A percentile compares a stretch with the other conserved stretches of the same genome.
Conservation (phyloP, 92 coral and sea anemone genomes). For the Actinostola sp. region DNA sequence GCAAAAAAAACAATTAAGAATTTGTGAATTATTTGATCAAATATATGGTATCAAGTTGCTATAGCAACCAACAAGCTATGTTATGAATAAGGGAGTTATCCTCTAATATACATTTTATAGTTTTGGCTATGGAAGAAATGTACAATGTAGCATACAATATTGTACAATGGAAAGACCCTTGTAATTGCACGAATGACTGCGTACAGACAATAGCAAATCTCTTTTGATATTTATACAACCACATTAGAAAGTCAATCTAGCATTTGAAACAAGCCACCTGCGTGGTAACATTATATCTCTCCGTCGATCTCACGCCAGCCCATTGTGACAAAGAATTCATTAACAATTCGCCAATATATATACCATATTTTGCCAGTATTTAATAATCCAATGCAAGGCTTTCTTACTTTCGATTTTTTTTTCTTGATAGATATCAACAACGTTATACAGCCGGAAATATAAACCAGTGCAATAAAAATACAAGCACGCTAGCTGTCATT, state of each 20-base stretch:
- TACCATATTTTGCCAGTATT: background rate
- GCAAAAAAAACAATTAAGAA: background rate
- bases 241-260: background rate
- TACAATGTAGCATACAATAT: too few relatives aligned
- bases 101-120: too few relatives aligned
- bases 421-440: background rate
- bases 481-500: conserved; percentile 11
- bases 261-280: background rate
- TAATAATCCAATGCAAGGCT: too few relatives aligned
- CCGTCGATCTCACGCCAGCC: conserved; percentile 6
- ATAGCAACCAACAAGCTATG: background rate
- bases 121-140: too few relatives aligned
- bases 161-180: too few relatives aligned
- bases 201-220: too few relatives aligned
- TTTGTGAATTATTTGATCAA: background rate
- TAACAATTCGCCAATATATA: too few relatives aligned
- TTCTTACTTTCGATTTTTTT: too few relatives aligned
- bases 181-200: too few relatives aligned
- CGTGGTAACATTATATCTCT: background rate
- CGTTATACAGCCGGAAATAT: background rate
- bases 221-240: too few relatives aligned
- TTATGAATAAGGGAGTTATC: too few relatives aligned
- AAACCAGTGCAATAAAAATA: background rate
- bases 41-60: too few relatives aligned
- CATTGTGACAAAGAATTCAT: conserved; percentile 6